Base-by-base conservation (phyloP, 2,888 invertebrate species). In the Heliconius ethilla region DNA sequence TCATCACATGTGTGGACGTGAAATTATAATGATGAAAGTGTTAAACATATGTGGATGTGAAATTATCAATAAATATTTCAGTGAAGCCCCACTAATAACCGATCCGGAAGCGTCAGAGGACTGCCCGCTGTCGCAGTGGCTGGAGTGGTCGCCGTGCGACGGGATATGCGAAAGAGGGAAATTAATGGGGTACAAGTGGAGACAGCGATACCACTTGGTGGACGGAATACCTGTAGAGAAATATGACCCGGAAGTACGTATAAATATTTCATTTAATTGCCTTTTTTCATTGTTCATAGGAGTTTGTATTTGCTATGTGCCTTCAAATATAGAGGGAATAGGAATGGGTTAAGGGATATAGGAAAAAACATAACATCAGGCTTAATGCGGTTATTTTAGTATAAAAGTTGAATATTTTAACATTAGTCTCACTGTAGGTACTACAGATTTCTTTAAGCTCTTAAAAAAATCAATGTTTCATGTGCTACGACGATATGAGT, bases 111-210 rank as follows among this genome's bases (percentile, higher is more conserved):
- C 90, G 0, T 81, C 88, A 3, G 88, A 90, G 77, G 89, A 89
- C 6, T 94, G 94, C 75, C 92, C 91, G 3, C 85, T 92, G 86
- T 87, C 91, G 0, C 84, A 87, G 74, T 94, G 93, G 93, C 85
- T 86, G 67, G 89, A 88, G 0, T 93, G 93, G 93, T 91, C 90
- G 55, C 81, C 85, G 0, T 94, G 94, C 79, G 92, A 92, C n/a
- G 94, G 93, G 0, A 75, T 84, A 0, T 93, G 94, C 79, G 85
- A 86, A 10, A 84, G 87, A 0, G 89, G 89, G 6, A 87, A 82
- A 75, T 81, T 92, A 6, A 80, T 76, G 3, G 93, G 93, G 0
- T 90, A 88, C 81, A 86, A 86, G 66, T 90, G 92, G 90, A 85
- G 92, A 51, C 91, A 91, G 80, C 82, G 93, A 10, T 92, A 91